phyloP scores from a whole-genome alignment of 2,888 invertebrate species.

The Cylloceria caligata region DNA sequence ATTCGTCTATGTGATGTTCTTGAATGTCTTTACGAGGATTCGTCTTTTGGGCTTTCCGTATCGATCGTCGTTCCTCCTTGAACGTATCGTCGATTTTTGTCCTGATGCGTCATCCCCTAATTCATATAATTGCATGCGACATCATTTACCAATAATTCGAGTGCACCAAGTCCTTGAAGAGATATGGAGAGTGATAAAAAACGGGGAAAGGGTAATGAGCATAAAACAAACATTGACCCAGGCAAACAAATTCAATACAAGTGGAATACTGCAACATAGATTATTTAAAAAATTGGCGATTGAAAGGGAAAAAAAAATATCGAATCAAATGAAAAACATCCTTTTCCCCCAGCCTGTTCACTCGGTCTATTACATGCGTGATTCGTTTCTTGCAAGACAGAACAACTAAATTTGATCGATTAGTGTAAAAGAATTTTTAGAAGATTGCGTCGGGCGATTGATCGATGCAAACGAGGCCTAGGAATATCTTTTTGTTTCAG shows the following conservation, averaged over 20 bases:
- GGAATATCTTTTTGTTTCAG: slow-evolving; percentile 78
- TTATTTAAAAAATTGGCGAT: neutral
- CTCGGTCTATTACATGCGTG: neutral
- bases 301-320: neutral
- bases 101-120: neutral
- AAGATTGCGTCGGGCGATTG: slow-evolving; percentile 9
- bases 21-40: neutral
- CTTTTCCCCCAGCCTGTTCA: neutral
- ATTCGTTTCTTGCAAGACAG: neutral
- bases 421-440: slow-evolving; percentile 10
- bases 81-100: slow-evolving; percentile 3
- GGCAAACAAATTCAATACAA: no score
- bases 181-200: neutral
- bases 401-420: neutral
- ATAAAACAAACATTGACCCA: neutral
- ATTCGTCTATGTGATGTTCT: neutral
- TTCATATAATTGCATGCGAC: neutral
- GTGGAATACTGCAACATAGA: no score
- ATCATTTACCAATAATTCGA: neutral
- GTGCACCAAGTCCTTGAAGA: neutral
- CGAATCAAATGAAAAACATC: neutral
- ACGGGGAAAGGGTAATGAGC: neutral
- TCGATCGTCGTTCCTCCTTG: slow-evolving; percentile 10
- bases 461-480: slow-evolving; percentile 72
- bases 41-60: neutral